Base-by-base conservation (phyloP, 2,113 vertebrate genomes). In the Prietella phreatophila region DNA sequence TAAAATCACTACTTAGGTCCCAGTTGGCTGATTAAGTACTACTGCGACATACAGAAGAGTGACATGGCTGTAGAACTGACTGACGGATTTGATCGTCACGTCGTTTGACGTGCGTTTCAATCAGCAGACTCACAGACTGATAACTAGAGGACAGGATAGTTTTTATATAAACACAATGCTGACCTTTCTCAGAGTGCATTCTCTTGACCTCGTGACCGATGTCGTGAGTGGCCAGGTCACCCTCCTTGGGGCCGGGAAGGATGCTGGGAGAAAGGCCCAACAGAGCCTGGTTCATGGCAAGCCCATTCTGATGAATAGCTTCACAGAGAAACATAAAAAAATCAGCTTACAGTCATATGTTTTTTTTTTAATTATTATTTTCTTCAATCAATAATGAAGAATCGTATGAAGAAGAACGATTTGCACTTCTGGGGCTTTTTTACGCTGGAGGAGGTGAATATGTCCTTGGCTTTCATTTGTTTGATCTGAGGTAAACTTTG, bases 121-220 rank as follows among this genome's bases (percentile, higher is more conserved):
- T 55, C 76, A 55, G 30, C 47, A 53, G 69, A 17, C 55, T 75
- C 55, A 30, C 13, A 30, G n/a, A 5, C 42, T 67, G 47, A 81
- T n/a, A 81, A 67, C 13, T 55, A 56, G 13, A 1, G 6, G 10
- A 36, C 61, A 42, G 15, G 84, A 22, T 25, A 20, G 9, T 39
- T 58, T 36, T 39, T 39, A 76, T 20, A 56, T 17, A 47, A 36
- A 2, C 4, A 39, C 33, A 82, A 61, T 15, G 84, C 91, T 96
- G 95, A 99, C 98, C 98, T 99, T 99, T 99, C 88, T 99, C 98
- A 89, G 95, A 91, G 90, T 99, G 98, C 93, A 99, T 97, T 95
- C 98, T 97, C 95, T 99, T 99, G 11, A 93, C 93, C 89, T 99
- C 98, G 53, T 98, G 98, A 86, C 96, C 97, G 91, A 97, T 96